Percentiles rank a stretch among this genome's conserved stretches.
phyloP scores from a whole-genome alignment of 2,113 vertebrate genomes.

The Gila orcuttii region DNA sequence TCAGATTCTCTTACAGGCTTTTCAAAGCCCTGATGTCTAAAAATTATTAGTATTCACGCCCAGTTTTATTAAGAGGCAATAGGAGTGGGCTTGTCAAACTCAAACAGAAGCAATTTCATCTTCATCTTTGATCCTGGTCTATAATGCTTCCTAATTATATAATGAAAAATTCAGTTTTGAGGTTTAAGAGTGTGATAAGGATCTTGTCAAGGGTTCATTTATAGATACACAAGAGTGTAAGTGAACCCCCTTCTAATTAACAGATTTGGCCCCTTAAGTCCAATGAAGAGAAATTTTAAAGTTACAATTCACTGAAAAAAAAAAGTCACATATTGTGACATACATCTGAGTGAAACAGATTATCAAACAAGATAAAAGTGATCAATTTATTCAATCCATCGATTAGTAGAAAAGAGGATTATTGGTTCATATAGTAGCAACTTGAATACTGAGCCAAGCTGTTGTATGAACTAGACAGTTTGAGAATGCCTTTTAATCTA shows the following conservation, averaged over 20 bases:
- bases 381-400: too few species aligned
- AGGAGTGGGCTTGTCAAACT: neutral
- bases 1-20: neutral
- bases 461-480: neutral
- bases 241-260: neutral
- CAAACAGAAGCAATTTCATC: neutral
- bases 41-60: neutral
- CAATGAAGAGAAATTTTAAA: neutral
- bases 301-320: neutral
- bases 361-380: too few species aligned
- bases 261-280: neutral
- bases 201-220: neutral
- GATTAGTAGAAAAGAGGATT: neutral
- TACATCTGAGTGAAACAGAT: too few species aligned
- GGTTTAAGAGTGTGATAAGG: neutral
- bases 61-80: neutral
- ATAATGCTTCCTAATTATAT: neutral
- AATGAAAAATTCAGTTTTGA: neutral
- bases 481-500: neutral
- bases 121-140: neutral
- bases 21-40: slow-evolving; percentile 1
- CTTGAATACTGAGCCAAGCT: neutral
- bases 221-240: neutral
- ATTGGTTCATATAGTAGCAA: neutral
- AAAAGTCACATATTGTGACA: too few species aligned